Conservation (phyloP, 2,113 vertebrate species). For the Chloropsis cyanopogon region DNA sequence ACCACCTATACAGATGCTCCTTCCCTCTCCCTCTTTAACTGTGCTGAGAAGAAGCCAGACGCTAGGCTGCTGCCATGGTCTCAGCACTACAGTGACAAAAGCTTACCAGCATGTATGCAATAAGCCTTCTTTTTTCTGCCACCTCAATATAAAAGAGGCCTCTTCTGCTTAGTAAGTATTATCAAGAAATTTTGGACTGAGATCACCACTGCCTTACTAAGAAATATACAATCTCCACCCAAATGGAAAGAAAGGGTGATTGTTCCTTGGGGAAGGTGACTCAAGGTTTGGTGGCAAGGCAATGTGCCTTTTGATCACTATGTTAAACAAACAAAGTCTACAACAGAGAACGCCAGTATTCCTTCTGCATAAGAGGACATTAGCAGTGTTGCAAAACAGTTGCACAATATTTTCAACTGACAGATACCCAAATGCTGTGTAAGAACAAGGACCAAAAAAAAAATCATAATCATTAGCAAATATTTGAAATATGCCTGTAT, state of each 20-base stretch:
- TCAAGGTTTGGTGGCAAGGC: constrained; percentile 43
- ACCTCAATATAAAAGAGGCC: background rate
- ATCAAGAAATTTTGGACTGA: background rate
- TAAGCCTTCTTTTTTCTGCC: background rate
- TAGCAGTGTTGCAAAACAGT: background rate
- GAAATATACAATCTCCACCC: constrained; percentile 35
- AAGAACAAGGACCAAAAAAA: background rate
- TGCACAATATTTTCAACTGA: background rate
- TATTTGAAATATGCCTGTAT: background rate
- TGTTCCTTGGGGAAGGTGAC: constrained; percentile 45
- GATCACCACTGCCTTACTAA: background rate
- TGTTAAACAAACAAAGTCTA: constrained; percentile 25
- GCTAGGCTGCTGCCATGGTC: background rate
- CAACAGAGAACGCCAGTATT: background rate
- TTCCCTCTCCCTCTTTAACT: background rate
- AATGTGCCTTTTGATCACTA: constrained; percentile 30
- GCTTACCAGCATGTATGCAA: background rate
- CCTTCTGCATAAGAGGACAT: background rate
- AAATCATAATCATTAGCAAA: background rate
- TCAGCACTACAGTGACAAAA: background rate
- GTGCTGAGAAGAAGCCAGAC: background rate
- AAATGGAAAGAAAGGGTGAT: constrained; percentile 36
- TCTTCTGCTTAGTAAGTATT: background rate
- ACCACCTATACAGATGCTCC: background rate
- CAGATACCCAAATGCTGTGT: background rate